These are phyloP conservation scores for Probosciger aterrimus DNA, from an alignment of 2,113 vertebrate species.

Conservation along the genomic window DNA sequence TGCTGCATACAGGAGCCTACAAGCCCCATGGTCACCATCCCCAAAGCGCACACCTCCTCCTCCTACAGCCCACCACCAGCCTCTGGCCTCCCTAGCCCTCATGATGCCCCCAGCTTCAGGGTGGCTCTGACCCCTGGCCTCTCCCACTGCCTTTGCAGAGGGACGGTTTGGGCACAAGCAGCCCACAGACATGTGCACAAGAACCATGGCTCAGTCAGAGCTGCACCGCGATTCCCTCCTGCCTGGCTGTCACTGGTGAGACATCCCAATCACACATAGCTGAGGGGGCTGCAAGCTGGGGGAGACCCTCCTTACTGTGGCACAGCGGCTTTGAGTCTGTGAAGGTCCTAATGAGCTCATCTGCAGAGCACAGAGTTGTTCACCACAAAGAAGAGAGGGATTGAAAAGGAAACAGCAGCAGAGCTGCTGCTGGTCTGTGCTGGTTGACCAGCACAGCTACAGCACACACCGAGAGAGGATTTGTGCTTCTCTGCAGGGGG, in stretches of 20 bases:
- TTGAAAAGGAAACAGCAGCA: background rate
- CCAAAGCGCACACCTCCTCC: background rate
- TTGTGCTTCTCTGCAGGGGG: background rate
- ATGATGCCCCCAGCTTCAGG: rapidly evolving
- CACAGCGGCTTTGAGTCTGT: background rate
- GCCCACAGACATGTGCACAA: rapidly evolving
- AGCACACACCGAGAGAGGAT: background rate
- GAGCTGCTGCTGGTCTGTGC: background rate
- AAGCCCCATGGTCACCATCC: background rate
- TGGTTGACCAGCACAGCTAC: background rate
- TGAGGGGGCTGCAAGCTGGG: rapidly evolving
- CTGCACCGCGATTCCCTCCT: background rate
- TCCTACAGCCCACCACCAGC: background rate
- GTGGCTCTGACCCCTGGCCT: background rate
- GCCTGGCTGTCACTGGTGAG: rapidly evolving
- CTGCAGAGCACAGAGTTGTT: background rate
- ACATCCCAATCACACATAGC: background rate
- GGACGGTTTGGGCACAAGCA: background rate
- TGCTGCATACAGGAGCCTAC: background rate
- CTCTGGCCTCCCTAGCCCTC: background rate
- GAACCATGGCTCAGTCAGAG: background rate
- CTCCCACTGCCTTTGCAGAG: background rate
- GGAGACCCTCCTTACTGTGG: background rate
- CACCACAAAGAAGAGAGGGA: background rate
- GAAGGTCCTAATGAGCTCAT: background rate